Conservation (phyloP, 2,888 invertebrate genomes). For the Melanchra persicariae region DNA sequence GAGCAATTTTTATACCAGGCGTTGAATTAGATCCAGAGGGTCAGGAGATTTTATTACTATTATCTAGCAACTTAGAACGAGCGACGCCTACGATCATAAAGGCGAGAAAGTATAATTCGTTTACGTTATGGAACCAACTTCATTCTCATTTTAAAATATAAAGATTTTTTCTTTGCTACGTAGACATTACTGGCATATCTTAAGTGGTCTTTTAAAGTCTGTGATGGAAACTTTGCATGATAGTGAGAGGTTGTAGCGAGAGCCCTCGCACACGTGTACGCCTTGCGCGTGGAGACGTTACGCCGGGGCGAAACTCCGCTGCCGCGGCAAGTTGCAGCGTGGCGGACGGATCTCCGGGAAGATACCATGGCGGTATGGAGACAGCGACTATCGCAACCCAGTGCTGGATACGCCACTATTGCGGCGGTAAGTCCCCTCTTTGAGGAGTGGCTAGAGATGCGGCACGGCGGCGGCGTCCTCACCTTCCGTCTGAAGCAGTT, state of each 20-base stretch:
- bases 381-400: too few relatives aligned
- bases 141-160: conserved; percentile 32
- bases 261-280: too few relatives aligned
- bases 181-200: conserved; percentile 25
- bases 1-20: conserved; percentile 59
- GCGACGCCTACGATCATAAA: conserved; percentile 31
- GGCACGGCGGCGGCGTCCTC: too few relatives aligned
- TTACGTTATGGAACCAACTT: conserved; percentile 11
- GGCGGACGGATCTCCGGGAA: too few relatives aligned
- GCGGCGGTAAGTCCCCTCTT: too few relatives aligned
- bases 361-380: too few relatives aligned
- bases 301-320: too few relatives aligned
- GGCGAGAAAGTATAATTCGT: conserved; percentile 32
- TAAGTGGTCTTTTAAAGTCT: conserved; percentile 16
- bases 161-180: conserved; percentile 28
- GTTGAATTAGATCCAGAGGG: conserved; percentile 54
- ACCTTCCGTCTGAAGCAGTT: too few relatives aligned
- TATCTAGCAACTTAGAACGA: conserved; percentile 46
- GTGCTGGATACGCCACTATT: too few relatives aligned
- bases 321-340: too few relatives aligned
- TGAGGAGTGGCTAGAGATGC: too few relatives aligned
- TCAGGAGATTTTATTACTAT: conserved; percentile 51
- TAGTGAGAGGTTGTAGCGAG: not conserved
- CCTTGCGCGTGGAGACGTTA: too few relatives aligned
- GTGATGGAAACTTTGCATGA: not conserved